These are phyloP conservation scores for Cyanoramphus novaezelandiae DNA, from an alignment of 2,113 vertebrate genomes.

Conservation along the genomic window DNA sequence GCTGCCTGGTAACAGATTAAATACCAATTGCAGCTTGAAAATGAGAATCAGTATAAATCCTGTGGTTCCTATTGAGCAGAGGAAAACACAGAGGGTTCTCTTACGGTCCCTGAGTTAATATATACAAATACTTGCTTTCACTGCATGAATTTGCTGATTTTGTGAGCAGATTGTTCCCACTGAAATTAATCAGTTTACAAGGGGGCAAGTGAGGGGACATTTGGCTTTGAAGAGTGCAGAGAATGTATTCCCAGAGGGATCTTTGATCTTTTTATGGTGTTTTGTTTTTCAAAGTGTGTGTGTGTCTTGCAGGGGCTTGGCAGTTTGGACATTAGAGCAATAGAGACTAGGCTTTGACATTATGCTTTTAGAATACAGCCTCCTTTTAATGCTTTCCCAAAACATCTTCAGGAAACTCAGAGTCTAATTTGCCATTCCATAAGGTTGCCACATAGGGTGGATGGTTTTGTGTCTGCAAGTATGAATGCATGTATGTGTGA, in stretches of 20 bases:
- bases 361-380: neutral
- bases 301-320: neutral
- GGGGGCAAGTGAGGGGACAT: slow-evolving; percentile 14
- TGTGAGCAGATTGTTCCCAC: neutral
- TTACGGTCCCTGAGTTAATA: neutral
- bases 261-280: slow-evolving; percentile 55
- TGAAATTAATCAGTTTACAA: slow-evolving; percentile 33
- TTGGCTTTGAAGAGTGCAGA: slow-evolving; percentile 26
- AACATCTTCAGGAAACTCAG: neutral
- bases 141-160: neutral
- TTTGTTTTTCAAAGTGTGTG: slow-evolving; percentile 21
- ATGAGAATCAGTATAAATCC: neutral
- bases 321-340: neutral
- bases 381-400: neutral
- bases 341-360: neutral
- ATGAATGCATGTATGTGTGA: no score
- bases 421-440: neutral
- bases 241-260: slow-evolving; percentile 6
- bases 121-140: neutral
- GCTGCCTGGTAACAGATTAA: neutral
- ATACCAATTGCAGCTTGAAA: neutral
- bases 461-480: neutral
- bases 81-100: neutral
- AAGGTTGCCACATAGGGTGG: neutral
- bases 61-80: neutral